phyloP scores from a whole-genome alignment of 2,113 vertebrate genomes.

The Peromyscus californicus region DNA sequence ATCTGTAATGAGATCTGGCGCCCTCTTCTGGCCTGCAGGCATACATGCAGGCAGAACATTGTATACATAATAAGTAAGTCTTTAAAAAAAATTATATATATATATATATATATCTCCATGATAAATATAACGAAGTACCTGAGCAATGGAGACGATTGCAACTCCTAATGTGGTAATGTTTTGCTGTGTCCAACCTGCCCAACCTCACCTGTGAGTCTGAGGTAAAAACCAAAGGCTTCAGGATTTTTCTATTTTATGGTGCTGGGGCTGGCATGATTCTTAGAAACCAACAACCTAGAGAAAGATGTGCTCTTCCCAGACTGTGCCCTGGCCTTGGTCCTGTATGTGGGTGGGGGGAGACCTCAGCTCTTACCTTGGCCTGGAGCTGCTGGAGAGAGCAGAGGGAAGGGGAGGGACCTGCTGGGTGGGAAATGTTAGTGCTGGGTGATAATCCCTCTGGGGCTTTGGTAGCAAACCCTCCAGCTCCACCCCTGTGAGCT shows the following conservation, averaged over 20 bases:
- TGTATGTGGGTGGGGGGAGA: neutral
- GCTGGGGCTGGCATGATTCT: neutral
- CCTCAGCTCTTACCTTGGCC: neutral
- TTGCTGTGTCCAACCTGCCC: neutral
- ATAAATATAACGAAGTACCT: neutral
- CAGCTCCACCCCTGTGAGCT: neutral
- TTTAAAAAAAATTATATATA: too few species aligned
- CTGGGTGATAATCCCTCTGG: neutral
- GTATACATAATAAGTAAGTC: too few species aligned
- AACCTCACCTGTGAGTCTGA: neutral
- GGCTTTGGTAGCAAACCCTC: neutral
- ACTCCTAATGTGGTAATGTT: neutral
- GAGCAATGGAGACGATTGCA: neutral
- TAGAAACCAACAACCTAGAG: neutral
- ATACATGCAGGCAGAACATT: too few species aligned
- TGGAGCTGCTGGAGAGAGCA: neutral
- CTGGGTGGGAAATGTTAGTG: neutral
- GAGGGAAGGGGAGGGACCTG: neutral
- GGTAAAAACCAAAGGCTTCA: neutral
- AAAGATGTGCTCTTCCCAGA: neutral
- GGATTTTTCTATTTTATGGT: constrained; percentile 29
- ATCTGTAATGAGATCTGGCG: too few species aligned
- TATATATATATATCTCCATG: neutral
- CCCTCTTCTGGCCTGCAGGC: too few species aligned
- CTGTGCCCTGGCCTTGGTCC: neutral